phyloP scores from a whole-genome alignment of 1,140 invertebrate genomes.

The Nephotettix cincticeps region DNA sequence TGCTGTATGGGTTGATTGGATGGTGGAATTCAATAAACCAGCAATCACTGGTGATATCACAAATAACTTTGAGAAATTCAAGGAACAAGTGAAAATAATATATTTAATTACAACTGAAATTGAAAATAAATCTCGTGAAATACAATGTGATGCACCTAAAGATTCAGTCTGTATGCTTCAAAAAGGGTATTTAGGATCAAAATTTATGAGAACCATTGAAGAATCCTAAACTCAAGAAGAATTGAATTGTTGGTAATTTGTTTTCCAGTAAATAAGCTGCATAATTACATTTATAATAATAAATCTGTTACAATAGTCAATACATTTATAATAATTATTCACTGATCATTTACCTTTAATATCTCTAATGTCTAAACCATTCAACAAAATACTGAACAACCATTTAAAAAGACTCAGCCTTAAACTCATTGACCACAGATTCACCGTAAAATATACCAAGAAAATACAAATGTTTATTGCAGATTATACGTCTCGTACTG shows the following conservation, averaged over 20 bases:
- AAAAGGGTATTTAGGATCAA: slow-evolving; percentile 40
- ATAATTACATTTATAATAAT: slow-evolving; percentile 43
- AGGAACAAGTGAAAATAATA: no score
- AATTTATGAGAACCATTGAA: slow-evolving; percentile 43
- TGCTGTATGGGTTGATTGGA: no score
- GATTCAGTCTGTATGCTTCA: slow-evolving; percentile 40
- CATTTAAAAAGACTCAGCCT: slow-evolving; percentile 42
- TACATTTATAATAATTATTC: no score
- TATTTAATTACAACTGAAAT: no score
- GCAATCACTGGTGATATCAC: no score
- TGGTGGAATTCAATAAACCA: no score
- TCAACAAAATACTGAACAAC: slow-evolving; percentile 43
- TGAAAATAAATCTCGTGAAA: no score
- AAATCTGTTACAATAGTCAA: slow-evolving; percentile 38
- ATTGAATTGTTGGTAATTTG: no score
- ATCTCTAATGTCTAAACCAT: slow-evolving; percentile 47
- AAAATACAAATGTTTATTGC: neutral
- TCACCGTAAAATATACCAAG: slow-evolving; percentile 48
- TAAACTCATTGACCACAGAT: slow-evolving; percentile 45
- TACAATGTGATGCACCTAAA: slow-evolving; percentile 37
- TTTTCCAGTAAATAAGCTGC: slow-evolving; percentile 46
- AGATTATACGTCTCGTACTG: slow-evolving; percentile 29
- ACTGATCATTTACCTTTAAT: slow-evolving; percentile 51
- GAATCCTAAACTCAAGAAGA: no score
- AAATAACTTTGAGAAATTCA: no score